Evolutionary conservation across 2,797 vertebrate genomes (phyloP).

Genomic region (Typhlichthys eigenmanni): DNA sequence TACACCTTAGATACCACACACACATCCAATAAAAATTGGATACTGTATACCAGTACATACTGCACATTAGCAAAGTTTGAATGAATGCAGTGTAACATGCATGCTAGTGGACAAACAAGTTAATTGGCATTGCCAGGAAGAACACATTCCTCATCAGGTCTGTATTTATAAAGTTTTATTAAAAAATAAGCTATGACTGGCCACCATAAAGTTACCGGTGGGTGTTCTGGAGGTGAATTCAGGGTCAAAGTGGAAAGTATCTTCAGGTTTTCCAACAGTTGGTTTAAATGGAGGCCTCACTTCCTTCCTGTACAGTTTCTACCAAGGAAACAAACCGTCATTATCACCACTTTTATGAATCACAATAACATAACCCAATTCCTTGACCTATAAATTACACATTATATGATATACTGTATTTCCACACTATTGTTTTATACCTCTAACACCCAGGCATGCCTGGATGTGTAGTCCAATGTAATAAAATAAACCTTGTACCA

Average conservation of each 20-base stretch:
- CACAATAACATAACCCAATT: not conserved
- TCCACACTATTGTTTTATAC: too few relatives aligned
- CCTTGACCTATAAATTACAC: too few relatives aligned
- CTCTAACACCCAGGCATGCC: too few relatives aligned
- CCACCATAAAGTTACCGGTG: constrained; percentile 74
- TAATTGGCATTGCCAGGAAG: not conserved
- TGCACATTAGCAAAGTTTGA: too few relatives aligned
- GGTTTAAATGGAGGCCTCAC: constrained; percentile 94
- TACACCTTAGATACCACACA: not conserved
- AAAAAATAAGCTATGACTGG: too few relatives aligned
- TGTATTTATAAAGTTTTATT: not conserved
- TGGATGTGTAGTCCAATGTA: too few relatives aligned
- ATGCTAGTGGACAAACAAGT: too few relatives aligned
- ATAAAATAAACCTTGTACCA: too few relatives aligned
- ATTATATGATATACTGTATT: too few relatives aligned
- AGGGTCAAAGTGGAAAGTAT: constrained; percentile 97
- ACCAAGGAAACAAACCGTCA: constrained; percentile 20
- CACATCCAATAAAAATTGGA: constrained; percentile 10
- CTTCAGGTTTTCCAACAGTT: constrained; percentile 92
- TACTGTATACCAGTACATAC: not conserved
- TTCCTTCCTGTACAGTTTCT: constrained; percentile 92
- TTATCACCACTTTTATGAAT: not conserved
- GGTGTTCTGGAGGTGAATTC: constrained; percentile 96
- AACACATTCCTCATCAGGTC: not conserved
- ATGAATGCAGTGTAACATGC: too few relatives aligned